Percentiles rank a stretch among this genome's conserved stretches.
phyloP scores from a whole-genome alignment of 2,888 invertebrate genomes.

The Rhorus exstirpatorius region DNA sequence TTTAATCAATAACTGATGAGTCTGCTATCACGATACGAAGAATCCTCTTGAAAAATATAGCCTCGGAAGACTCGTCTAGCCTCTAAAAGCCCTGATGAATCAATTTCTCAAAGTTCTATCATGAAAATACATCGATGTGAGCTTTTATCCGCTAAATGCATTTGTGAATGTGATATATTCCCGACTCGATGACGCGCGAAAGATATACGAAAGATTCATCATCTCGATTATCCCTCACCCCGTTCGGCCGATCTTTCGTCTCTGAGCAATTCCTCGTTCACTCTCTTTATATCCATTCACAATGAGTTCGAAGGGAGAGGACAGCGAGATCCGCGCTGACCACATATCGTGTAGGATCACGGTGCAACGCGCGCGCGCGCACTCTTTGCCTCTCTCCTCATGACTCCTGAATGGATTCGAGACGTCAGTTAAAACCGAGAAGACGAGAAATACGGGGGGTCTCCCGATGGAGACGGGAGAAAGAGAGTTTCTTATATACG shows the following conservation, averaged over 20 bases:
- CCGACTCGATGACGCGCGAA: constrained; percentile 61
- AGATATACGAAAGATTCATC: constrained; percentile 63
- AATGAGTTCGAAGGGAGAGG: constrained; percentile 60
- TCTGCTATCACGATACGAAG: too few relatives aligned
- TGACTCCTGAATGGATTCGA: constrained; percentile 71
- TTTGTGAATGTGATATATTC: constrained; percentile 42
- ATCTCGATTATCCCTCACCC: constrained; percentile 26
- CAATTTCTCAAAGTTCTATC: constrained; percentile 59
- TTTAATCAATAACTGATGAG: too few relatives aligned
- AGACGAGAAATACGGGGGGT: constrained; percentile 34
- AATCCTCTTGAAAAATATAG: too few relatives aligned
- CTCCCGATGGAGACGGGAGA: constrained; percentile 23
- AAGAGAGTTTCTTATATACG: constrained; percentile 39
- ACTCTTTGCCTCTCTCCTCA: constrained; percentile 64
- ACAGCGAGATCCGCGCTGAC: constrained; percentile 45
- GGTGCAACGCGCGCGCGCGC: constrained; percentile 42
- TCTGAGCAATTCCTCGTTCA: constrained; percentile 33
- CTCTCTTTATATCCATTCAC: constrained; percentile 55
- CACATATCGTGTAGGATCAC: constrained; percentile 38
- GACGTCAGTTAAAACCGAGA: constrained; percentile 60
- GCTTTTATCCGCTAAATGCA: constrained; percentile 24
- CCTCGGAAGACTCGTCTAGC: too few relatives aligned
- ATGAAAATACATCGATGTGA: constrained; percentile 47
- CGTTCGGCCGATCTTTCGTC: constrained; percentile 46
- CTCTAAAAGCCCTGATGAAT: too few relatives aligned